Conservation (phyloP, 2,888 invertebrate genomes). For the Cryptus viduatorius region DNA sequence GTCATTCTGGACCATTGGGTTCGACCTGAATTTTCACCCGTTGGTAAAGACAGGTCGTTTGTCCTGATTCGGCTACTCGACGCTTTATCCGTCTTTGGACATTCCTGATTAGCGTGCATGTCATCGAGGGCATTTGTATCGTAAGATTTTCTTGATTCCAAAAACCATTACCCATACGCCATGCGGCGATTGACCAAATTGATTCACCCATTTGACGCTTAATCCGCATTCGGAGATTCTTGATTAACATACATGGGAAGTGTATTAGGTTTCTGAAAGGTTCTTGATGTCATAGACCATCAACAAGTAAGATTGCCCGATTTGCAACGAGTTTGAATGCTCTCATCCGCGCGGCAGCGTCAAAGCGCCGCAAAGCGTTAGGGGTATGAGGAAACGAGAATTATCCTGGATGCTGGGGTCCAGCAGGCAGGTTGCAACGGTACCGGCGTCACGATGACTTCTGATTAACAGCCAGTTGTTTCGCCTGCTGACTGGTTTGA, state of each 20-base stretch:
- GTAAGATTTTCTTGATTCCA: no score
- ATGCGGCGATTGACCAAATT: no score
- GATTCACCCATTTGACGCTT: no score
- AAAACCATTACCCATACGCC: no score
- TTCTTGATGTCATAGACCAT: no score
- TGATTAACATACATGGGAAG: no score
- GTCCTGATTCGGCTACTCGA: constrained; percentile 10
- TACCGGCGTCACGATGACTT: constrained; percentile 80
- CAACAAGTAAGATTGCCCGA: no score
- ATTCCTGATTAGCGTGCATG: no score
- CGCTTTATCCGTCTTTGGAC: not conserved
- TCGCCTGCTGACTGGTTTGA: constrained; percentile 69
- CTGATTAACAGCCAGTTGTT: constrained; percentile 85
- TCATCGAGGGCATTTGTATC: no score
- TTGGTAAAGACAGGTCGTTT: constrained; percentile 9
- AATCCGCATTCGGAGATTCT: no score
- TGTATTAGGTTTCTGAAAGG: no score
- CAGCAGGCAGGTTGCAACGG: constrained; percentile 52
- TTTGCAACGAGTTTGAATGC: not conserved
- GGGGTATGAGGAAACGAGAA: constrained; percentile 41
- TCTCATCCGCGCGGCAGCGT: not conserved
- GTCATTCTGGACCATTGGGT: constrained; percentile 20
- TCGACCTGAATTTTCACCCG: not conserved
- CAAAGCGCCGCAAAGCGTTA: not conserved
- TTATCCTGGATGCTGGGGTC: constrained; percentile 56